Evolutionary conservation across 2,113 vertebrate genomes (phyloP).

Genomic region (Galbula dea): DNA sequence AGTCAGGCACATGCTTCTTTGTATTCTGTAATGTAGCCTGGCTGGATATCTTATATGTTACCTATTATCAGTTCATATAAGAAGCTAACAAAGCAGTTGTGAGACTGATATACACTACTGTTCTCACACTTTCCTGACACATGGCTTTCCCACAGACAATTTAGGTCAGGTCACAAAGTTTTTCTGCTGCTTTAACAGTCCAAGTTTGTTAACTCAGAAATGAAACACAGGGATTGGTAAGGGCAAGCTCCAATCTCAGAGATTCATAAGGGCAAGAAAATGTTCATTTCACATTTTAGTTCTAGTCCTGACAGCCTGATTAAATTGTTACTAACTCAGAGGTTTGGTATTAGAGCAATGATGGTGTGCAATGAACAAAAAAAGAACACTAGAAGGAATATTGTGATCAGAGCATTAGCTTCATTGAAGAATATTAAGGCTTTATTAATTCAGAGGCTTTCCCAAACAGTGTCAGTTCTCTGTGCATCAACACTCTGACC

Average conservation of each 20-base stretch:
- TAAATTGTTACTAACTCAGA: background rate
- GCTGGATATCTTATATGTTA: background rate
- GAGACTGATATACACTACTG: background rate
- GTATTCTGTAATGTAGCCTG: background rate
- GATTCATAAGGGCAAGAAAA: background rate
- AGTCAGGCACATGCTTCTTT: background rate
- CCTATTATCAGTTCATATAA: background rate
- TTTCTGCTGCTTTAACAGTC: background rate
- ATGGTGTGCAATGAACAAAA: background rate
- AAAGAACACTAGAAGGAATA: background rate
- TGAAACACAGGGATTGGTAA: background rate
- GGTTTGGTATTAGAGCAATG: background rate
- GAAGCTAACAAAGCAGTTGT: background rate
- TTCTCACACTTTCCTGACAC: background rate
- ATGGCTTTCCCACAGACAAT: background rate
- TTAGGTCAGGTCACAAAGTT: background rate
- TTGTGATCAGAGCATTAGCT: background rate
- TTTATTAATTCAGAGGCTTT: slow-evolving; percentile 9
- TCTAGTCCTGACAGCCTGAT: background rate
- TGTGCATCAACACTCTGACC: background rate
- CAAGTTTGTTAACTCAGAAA: background rate
- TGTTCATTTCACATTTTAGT: background rate
- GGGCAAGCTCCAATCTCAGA: background rate
- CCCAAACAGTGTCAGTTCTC: background rate
- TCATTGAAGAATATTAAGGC: background rate